phyloP scores from a whole-genome alignment of 2,797 vertebrate species.

The Uromys caudimaculatus region DNA sequence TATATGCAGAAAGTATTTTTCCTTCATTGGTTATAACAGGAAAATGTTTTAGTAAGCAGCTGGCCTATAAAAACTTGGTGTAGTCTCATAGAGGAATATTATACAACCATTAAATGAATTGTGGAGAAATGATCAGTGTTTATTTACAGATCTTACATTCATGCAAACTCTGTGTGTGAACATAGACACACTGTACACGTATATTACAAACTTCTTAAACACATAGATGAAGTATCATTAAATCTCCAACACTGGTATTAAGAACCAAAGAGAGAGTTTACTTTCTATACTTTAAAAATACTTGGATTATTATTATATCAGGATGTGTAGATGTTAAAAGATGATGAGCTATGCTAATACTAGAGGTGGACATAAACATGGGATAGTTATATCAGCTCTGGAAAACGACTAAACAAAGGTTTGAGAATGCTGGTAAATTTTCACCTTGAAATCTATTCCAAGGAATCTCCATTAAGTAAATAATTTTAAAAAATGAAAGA shows the following conservation, averaged over 20 bases:
- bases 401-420: not conserved
- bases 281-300: not conserved
- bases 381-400: no score
- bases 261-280: not conserved
- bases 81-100: not conserved
- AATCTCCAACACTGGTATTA: not conserved
- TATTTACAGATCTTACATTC: not conserved
- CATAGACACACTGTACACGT: fast-evolving
- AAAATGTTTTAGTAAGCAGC: not conserved
- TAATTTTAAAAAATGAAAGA: not conserved
- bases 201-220: not conserved
- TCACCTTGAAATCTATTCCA: not conserved
- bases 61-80: not conserved
- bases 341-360: not conserved
- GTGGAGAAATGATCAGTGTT: not conserved
- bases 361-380: no score
- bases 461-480: not conserved
- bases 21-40: not conserved
- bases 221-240: not conserved
- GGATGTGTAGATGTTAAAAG: not conserved
- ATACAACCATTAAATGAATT: not conserved
- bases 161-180: fast-evolving
- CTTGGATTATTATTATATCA: not conserved
- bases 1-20: not conserved
- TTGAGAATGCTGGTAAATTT: not conserved